Conservation (phyloP, 2,888 invertebrate genomes). For the Nephrocerus scutellatus region DNA sequence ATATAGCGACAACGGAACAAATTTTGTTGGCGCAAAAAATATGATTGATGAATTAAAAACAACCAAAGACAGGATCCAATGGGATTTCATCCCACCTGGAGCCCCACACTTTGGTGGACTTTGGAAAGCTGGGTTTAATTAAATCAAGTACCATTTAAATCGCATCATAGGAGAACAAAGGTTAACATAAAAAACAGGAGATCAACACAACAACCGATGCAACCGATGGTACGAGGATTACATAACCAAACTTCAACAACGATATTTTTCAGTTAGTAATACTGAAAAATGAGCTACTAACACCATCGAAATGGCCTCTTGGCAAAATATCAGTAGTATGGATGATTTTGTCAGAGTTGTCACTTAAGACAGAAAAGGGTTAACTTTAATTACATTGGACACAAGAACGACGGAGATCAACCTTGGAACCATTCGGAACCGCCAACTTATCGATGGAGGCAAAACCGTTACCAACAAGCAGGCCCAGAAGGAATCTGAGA, state of each 20-base stretch:
- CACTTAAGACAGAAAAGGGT: conserved; percentile 6
- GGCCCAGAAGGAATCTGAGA: conserved; percentile 2
- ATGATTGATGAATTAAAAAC: no score
- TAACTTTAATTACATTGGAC: conserved; percentile 3
- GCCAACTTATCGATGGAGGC: no score
- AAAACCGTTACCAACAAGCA: not conserved
- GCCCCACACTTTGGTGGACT: no score
- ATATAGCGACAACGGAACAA: no score
- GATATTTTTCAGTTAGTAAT: conserved; percentile 3
- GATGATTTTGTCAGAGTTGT: conserved; percentile 3
- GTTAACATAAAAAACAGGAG: conserved; percentile 5
- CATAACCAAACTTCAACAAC: no score
- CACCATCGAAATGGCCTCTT: conserved; percentile 5
- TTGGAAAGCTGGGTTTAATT: conserved; percentile 4
- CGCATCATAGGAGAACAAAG: conserved; percentile 7
- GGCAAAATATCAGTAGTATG: not conserved
- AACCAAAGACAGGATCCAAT: no score
- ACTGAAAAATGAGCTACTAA: conserved; percentile 3
- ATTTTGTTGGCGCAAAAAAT: no score
- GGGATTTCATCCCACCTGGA: no score
- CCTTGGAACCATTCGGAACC: not conserved
- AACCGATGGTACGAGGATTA: conserved; percentile 7
- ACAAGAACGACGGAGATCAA: conserved; percentile 2
- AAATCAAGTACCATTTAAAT: conserved; percentile 4
- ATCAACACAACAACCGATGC: conserved; percentile 1